Percentiles rank a stretch among this genome's conserved stretches.
These are phyloP conservation scores for Elephas maximus DNA, from an alignment of 2,113 vertebrate species.

Conservation along the genomic window DNA sequence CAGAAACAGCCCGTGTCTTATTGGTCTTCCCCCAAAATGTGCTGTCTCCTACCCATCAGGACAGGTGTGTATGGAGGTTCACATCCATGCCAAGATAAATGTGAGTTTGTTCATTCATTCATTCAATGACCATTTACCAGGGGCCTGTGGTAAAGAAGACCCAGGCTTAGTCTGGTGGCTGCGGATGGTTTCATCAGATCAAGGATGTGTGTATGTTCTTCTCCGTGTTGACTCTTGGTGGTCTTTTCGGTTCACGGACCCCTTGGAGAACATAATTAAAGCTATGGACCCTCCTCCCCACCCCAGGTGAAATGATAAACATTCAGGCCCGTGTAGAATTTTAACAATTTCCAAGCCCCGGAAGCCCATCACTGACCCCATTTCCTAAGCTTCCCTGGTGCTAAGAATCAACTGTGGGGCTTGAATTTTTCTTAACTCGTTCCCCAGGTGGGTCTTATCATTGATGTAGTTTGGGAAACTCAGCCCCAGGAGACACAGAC, in stretches of 20 bases:
- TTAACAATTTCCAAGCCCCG: neutral
- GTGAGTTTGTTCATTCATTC: neutral
- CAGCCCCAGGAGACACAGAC: neutral
- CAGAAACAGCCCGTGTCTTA: neutral
- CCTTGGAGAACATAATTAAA: neutral
- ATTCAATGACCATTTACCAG: neutral
- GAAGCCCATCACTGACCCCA: neutral
- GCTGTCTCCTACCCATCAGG: neutral
- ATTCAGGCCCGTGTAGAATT: neutral
- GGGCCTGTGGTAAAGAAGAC: neutral
- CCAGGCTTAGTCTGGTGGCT: neutral
- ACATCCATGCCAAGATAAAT: neutral
- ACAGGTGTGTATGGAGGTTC: no score
- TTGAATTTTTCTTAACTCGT: neutral
- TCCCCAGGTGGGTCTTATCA: neutral
- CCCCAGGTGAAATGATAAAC: neutral
- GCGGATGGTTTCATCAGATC: neutral
- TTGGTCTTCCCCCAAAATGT: neutral
- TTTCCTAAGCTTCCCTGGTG: neutral
- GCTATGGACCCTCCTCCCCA: neutral
- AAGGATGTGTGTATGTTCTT: rapidly evolving
- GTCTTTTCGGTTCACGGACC: neutral
- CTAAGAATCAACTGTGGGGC: neutral
- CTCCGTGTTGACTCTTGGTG: neutral
- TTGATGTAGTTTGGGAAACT: neutral